These are phyloP conservation scores for Sclerodermus sp. DNA, from an alignment of 2,888 invertebrate species.

Conservation along the genomic window DNA sequence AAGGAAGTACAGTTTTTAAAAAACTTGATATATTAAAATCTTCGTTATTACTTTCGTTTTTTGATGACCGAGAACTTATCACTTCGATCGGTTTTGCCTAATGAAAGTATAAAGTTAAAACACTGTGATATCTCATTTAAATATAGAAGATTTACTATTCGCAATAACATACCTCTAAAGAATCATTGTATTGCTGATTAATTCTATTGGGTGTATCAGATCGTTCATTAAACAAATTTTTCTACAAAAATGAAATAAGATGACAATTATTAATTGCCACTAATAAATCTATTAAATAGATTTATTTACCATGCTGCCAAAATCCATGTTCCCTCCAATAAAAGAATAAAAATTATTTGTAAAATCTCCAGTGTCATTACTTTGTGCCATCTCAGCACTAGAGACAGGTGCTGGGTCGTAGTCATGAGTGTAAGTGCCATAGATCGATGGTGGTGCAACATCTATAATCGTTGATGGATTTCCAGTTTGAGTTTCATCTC, in stretches of 20 bases:
- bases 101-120: constrained; percentile 9
- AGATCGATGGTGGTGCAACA: constrained; percentile 50
- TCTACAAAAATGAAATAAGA: constrained; percentile 37
- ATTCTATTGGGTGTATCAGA: constrained; percentile 41
- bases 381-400: constrained; percentile 41
- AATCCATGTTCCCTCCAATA: constrained; percentile 66
- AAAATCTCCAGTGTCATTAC: constrained; percentile 44
- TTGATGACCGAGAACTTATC: constrained; percentile 61
- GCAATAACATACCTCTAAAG: constrained; percentile 43
- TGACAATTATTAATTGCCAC: not conserved
- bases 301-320: constrained; percentile 58
- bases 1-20: constrained; percentile 62
- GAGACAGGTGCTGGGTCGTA: constrained; percentile 50
- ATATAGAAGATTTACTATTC: not conserved
- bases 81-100: constrained; percentile 63
- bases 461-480: constrained; percentile 46
- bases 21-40: constrained; percentile 63
- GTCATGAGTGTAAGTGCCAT: constrained; percentile 52
- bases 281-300: not conserved
- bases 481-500: constrained; percentile 51
- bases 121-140: too few relatives aligned
- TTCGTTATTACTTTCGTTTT: constrained; percentile 51
- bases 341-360: constrained; percentile 68
- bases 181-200: constrained; percentile 46
- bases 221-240: constrained; percentile 51